Percentiles rank a stretch among this genome's conserved stretches.
phyloP scores from a whole-genome alignment of 2,113 vertebrate genomes.

The Ia io region DNA sequence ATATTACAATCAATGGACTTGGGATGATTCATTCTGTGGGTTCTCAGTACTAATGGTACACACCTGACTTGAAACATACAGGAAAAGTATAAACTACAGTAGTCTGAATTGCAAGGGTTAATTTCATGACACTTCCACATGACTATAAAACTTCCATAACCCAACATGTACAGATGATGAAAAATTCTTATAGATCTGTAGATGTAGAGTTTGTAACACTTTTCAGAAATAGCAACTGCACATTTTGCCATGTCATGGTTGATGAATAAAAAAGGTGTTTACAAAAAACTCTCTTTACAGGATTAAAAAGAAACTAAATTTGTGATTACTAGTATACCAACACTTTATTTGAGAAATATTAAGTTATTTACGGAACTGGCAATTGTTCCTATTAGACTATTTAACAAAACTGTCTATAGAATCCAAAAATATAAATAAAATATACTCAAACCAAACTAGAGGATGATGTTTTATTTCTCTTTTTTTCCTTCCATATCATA shows the following conservation, averaged over 20 bases:
- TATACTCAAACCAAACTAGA: neutral
- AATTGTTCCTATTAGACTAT: slow-evolving; percentile 67
- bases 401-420: slow-evolving; percentile 67
- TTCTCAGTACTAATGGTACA: slow-evolving; percentile 73
- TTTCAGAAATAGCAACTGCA: slow-evolving; percentile 59
- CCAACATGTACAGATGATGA: too few relatives aligned
- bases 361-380: slow-evolving; percentile 67
- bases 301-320: slow-evolving; percentile 74
- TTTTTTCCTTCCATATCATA: neutral
- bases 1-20: slow-evolving; percentile 85
- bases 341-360: slow-evolving; percentile 71
- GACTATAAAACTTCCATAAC: slow-evolving; percentile 80
- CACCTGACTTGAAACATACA: slow-evolving; percentile 75
- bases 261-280: slow-evolving; percentile 56
- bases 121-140: slow-evolving; percentile 84
- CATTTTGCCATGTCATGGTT: slow-evolving; percentile 61
- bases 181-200: too few relatives aligned
- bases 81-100: slow-evolving; percentile 87
- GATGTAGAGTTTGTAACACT: slow-evolving; percentile 66
- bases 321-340: slow-evolving; percentile 64
- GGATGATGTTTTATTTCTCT: neutral
- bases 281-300: slow-evolving; percentile 63
- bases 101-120: slow-evolving; percentile 86
- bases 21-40: slow-evolving; percentile 83
- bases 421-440: neutral